Evolutionary conservation across 1,140 invertebrate species (phyloP).

Genomic region (Hyles vespertilio): DNA sequence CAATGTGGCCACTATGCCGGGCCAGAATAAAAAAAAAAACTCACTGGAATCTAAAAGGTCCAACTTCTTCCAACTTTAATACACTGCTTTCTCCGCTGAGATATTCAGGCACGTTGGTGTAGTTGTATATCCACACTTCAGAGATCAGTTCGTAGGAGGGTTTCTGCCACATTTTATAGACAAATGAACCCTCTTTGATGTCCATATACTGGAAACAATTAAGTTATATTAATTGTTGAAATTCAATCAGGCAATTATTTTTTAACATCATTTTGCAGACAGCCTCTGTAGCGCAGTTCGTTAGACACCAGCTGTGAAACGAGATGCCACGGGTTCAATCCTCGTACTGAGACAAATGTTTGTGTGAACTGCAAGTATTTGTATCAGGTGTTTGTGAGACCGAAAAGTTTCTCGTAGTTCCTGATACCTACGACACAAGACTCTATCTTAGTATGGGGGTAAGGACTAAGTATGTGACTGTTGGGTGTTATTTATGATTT

Average conservation of each 20-base stretch:
- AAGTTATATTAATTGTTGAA: not conserved
- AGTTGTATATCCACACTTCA: conserved; percentile 89
- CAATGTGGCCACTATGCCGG: no score
- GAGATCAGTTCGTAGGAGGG: conserved; percentile 79
- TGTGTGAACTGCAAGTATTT: no score
- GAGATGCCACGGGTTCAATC: no score
- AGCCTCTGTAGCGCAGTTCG: not conserved
- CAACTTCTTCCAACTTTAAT: conserved; percentile 83
- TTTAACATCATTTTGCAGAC: not conserved
- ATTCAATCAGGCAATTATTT: not conserved
- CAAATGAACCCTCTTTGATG: conserved; percentile 46
- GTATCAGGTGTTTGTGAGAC: no score
- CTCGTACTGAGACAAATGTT: no score
- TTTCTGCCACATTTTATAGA: conserved; percentile 46
- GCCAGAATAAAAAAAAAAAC: no score
- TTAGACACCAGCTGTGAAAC: no score
- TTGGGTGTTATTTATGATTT: no score
- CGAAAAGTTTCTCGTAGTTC: no score
- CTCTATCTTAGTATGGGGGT: no score
- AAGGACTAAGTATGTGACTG: no score
- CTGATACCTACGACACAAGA: no score
- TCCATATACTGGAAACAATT: conserved; percentile 36
- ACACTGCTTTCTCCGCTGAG: conserved; percentile 78
- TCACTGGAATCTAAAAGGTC: conserved; percentile 91
- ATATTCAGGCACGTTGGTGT: conserved; percentile 86